These are phyloP conservation scores for Stomatorhinus ivindoensis DNA, from an alignment of 2,113 vertebrate species.

Conservation along the genomic window DNA sequence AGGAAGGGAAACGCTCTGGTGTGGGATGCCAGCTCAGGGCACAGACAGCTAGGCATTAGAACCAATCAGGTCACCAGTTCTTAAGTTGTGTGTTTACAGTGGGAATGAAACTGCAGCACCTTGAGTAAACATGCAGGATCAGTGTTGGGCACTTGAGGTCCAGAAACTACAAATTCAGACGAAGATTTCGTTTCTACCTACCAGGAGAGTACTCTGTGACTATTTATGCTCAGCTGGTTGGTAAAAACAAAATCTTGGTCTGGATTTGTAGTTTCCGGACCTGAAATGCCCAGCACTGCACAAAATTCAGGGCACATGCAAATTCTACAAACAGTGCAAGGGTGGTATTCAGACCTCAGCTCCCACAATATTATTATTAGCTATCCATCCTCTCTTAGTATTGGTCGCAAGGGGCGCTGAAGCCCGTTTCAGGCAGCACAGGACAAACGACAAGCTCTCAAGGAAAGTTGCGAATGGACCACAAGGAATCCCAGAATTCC, in stretches of 20 bases:
- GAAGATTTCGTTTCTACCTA: too few relatives aligned
- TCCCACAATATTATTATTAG: neutral
- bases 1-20: neutral
- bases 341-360: neutral
- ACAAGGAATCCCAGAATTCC: neutral
- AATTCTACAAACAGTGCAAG: neutral
- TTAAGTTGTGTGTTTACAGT: neutral
- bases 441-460: too few relatives aligned
- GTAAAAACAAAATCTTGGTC: too few relatives aligned
- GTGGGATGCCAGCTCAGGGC: neutral
- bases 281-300: neutral
- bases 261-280: too few relatives aligned
- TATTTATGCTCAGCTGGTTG: too few relatives aligned
- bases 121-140: neutral
- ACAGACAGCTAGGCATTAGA: neutral
- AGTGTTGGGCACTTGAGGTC: too few relatives aligned
- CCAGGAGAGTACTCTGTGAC: too few relatives aligned
- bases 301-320: neutral
- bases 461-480: neutral
- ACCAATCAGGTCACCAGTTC: neutral
- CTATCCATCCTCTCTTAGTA: neutral
- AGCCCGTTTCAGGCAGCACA: neutral
- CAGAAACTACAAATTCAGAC: too few relatives aligned
- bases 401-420: neutral
- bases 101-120: neutral